These are phyloP conservation scores for Python bivittatus DNA, from an alignment of 2,113 vertebrate species.

Conservation along the genomic window DNA sequence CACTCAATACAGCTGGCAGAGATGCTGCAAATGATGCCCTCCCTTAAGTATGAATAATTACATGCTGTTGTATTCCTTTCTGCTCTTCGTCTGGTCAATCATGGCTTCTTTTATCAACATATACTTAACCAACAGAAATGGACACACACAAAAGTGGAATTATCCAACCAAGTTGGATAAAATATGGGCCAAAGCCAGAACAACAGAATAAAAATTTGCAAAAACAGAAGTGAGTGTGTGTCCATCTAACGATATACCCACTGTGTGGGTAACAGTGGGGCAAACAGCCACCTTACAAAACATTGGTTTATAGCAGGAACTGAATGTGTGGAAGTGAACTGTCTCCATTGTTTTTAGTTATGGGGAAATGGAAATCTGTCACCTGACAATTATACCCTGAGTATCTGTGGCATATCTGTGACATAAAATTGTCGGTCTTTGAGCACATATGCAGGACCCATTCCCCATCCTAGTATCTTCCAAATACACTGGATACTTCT, in stretches of 20 bases:
- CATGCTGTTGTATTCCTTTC: constrained; percentile 10
- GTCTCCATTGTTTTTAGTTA: not conserved
- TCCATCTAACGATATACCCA: not conserved
- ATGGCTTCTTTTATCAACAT: constrained; percentile 30
- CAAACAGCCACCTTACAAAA: not conserved
- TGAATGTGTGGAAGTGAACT: not conserved
- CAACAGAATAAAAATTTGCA: not conserved
- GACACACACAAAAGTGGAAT: constrained; percentile 5
- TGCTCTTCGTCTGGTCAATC: constrained; percentile 3
- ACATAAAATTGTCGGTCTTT: not conserved
- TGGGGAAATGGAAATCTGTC: not conserved
- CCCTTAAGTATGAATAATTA: constrained; percentile 19
- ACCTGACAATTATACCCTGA: not conserved
- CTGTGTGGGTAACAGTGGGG: no score
- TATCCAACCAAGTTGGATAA: not conserved
- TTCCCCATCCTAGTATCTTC: not conserved
- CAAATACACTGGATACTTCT: not conserved
- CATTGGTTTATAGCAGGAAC: not conserved
- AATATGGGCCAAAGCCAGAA: not conserved
- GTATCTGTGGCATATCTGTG: not conserved
- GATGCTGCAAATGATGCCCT: constrained; percentile 3
- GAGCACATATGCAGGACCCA: not conserved
- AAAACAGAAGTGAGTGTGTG: not conserved
- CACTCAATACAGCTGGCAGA: constrained; percentile 38
- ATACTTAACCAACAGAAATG: constrained; percentile 13